Conservation (phyloP, 2,797 vertebrate species). For the Botia almorhae region DNA sequence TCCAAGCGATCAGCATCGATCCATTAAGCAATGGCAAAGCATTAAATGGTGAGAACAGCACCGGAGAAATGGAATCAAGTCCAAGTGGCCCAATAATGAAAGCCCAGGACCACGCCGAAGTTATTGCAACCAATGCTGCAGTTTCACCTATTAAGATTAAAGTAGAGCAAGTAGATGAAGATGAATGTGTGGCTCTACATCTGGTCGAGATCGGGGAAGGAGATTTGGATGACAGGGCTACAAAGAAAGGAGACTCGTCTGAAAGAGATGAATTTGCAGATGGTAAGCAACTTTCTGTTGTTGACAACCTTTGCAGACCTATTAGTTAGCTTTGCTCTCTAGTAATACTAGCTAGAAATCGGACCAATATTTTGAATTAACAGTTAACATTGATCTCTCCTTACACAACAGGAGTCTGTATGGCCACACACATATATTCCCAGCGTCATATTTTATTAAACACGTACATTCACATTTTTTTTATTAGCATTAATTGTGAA, state of each 20-base stretch:
- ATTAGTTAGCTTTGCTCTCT: not conserved
- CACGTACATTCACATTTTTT: too few relatives aligned
- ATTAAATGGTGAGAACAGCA: slow-evolving; percentile 31
- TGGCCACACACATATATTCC: not conserved
- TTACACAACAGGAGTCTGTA: not conserved
- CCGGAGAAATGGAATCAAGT: slow-evolving; percentile 24
- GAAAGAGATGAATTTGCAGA: slow-evolving; percentile 41
- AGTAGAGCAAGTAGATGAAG: slow-evolving; percentile 58
- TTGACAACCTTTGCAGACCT: not conserved
- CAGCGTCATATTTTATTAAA: not conserved
- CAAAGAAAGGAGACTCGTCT: slow-evolving; percentile 9
- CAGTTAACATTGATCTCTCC: not conserved
- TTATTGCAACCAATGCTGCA: slow-evolving; percentile 26
- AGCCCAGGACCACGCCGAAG: slow-evolving; percentile 51
- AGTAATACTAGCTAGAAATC: not conserved
- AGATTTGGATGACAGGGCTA: slow-evolving; percentile 27
- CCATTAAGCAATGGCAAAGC: slow-evolving; percentile 4
- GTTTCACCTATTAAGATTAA: slow-evolving; percentile 50
- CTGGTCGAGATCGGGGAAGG: slow-evolving; percentile 44
- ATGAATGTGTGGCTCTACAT: slow-evolving; percentile 53
- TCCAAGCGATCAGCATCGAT: slow-evolving; percentile 9
- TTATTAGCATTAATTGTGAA: not conserved
- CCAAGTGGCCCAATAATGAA: slow-evolving; percentile 35
- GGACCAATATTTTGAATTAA: not conserved
- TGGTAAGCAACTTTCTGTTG: slow-evolving; percentile 52